A percentile compares a stretch with the other conserved stretches of the same genome.
Conservation (phyloP, 2,113 vertebrate genomes). For the Grammatotria lemairii region DNA sequence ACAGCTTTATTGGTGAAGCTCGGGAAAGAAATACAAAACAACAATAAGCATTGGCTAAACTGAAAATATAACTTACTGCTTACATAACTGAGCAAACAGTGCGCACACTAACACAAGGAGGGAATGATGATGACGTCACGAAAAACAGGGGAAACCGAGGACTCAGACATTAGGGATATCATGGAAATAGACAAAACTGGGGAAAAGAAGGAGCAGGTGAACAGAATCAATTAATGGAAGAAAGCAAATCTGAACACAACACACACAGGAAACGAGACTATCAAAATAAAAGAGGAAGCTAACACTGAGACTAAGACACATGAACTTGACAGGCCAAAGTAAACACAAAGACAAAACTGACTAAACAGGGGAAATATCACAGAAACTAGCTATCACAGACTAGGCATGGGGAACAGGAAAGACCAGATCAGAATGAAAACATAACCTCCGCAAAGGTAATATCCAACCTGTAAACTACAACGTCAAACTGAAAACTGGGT, state of each 20-base stretch:
- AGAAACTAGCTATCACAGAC: not conserved
- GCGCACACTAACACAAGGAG: not conserved
- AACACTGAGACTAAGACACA: not conserved
- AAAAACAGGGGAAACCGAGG: not conserved
- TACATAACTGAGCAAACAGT: not conserved
- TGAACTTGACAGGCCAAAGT: not conserved
- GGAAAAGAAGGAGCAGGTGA: not conserved
- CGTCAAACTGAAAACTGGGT: not conserved
- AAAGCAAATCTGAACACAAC: not conserved
- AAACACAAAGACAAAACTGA: not conserved
- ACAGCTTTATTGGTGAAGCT: not conserved
- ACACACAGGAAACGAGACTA: not conserved
- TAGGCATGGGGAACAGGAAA: not conserved
- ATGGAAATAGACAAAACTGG: not conserved
- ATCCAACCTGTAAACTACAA: not conserved
- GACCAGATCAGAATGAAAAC: not conserved
- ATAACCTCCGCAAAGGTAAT: not conserved
- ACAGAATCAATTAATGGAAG: not conserved
- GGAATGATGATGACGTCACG: not conserved
- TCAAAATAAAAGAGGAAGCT: not conserved
- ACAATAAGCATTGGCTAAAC: not conserved
- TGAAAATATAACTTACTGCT: not conserved
- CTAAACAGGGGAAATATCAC: not conserved
- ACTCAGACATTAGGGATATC: not conserved
- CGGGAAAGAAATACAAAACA: not conserved